Evolutionary conservation across 2,113 vertebrate species (phyloP), one percentile per base, ranked within the genome.

Genomic region (Oostethus manadensis): DNA sequence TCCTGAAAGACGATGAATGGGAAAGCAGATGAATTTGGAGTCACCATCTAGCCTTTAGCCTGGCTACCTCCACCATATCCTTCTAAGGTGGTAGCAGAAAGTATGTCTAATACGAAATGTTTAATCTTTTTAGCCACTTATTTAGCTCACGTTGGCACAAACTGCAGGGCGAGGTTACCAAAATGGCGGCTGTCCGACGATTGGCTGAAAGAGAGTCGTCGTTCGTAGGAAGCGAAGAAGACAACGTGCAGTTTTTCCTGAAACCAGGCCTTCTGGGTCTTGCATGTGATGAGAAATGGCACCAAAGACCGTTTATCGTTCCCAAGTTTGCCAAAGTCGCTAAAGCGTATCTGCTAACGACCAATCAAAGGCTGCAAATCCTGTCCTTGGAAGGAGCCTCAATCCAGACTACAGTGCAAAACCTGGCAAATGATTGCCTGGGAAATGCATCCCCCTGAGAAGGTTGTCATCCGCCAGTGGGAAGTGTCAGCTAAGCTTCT

Each of bases 401-500:
- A 74, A 81, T 67, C 62, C 15, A 8, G 51, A 57, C 62, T 60
- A 58, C 29, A 74, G 72, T 26, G 79, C 68, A 64, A 73, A 73
- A 44, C 67, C 48, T 15, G 18, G 56, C 14, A 66, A 76, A 77
- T 44, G 64, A 42, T 76, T 38, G 40, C 68, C 56, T 61, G 13
- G 10, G 70, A 76, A 77, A 84, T 76, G 45, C 71, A 71, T 76
- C 35, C 15, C 23, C 47, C 67, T 57, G 56, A 45, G 48, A 79
- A 71, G 62, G 66, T 77, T 70, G 76, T 71, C 20, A 55, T 56
- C 3, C 62, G 69, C 70, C 68, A 77, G 71, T 2, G 47, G 66
- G 58, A 75, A 68, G 56, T 58, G 72, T 76, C 68, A 77, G 68
- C 58, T 72, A 53, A 45, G 66, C 68, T 45, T 62, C 59, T 73